phyloP scores from a whole-genome alignment of 2,797 vertebrate species.

The Diglossa cyanea region DNA sequence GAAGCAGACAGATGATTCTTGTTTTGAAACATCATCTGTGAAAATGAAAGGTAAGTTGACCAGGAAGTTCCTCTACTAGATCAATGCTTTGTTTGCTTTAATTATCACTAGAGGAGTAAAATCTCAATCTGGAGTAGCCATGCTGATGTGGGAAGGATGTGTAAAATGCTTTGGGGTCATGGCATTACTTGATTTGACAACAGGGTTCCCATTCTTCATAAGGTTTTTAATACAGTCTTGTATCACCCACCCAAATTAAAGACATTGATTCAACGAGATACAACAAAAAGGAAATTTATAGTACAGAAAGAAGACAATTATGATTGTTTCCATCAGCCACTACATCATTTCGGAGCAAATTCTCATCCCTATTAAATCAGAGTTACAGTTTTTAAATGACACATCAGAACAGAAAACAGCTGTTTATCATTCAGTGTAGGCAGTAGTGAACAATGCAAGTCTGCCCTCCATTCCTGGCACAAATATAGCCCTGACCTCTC shows the following conservation, averaged over 20 bases:
- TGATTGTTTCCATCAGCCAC: neutral
- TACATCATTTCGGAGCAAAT: neutral
- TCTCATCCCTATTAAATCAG: neutral
- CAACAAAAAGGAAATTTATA: neutral
- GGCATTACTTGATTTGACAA: neutral
- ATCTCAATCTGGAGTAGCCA: neutral
- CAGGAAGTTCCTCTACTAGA: neutral
- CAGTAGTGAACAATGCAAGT: neutral
- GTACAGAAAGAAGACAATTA: neutral
- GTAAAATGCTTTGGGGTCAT: neutral
- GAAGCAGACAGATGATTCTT: neutral
- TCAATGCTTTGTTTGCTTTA: neutral
- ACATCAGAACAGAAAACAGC: neutral
- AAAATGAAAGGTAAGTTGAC: neutral
- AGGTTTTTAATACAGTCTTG: neutral
- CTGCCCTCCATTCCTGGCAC: neutral
- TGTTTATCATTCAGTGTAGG: neutral
- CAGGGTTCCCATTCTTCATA: neutral
- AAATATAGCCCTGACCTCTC: neutral
- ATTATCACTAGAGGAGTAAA: neutral
- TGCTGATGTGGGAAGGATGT: neutral
- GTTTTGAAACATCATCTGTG: neutral
- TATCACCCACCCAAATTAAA: neutral
- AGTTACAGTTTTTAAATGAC: neutral
- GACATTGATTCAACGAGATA: neutral